Evolutionary conservation across 2,888 invertebrate species (phyloP), one percentile per base, ranked within the genome.

Genomic region (Machimus rusticus): DNA sequence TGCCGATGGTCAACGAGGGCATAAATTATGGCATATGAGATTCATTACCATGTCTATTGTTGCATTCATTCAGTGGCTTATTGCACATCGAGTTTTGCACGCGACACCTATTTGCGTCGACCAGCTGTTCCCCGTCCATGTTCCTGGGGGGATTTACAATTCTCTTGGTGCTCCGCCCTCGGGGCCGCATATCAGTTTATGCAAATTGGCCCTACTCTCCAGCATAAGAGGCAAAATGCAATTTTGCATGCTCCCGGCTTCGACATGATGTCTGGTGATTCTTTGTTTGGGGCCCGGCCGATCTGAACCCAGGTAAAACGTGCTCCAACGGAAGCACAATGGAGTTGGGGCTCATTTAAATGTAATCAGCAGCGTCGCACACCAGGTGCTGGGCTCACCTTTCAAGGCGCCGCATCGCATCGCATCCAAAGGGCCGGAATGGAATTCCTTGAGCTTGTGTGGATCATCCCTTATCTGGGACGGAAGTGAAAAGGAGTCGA

Each of bases 11-110:
- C 66, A 81, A 55, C 66, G 74, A 84, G 34, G 76, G 76, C 19
- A 86, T 86, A 86, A 86, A 86, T 57, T 86, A 46, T 43, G 86
- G 76, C 76, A 86, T 51, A 74, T 76, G 76, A 46, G 74, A 84
- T 39, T 34, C 86, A 86, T 86, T 86, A 74, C 46, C 76, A 86
- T 74, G 31, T 76, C 28, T 6, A 28, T 46, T 74, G 74, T 74
- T 74, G 86, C 34, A 86, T 74, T 74, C 43, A 74, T 74, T 74
- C 46, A 86, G 85, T 86, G 46, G 74, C 46, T 74, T 74, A 74
- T 74, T 86, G 74, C 74, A 76, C 28, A 74, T 86, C 51, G 76
- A 86, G 37, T 51, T 28, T n/a, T 66, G 66, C 66, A 66, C 57
- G 82, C 84, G 66, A 74, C 84, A 84, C 84, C 84, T 66, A 66